Conservation (phyloP, 2,113 vertebrate genomes). For the Coturnix japonica region DNA sequence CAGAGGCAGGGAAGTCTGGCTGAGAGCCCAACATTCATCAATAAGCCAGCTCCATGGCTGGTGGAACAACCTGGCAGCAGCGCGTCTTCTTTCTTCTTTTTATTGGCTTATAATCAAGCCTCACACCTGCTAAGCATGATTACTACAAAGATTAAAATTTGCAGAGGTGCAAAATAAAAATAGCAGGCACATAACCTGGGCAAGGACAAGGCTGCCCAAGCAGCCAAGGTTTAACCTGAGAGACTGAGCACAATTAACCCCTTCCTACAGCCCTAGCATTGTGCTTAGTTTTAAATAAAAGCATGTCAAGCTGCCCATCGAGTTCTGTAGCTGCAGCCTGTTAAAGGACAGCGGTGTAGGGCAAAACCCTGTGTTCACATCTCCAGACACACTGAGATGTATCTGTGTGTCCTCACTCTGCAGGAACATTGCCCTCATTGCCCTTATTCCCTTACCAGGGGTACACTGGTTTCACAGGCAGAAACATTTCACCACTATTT, state of each 20-base stretch:
- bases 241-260: neutral
- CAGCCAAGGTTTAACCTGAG: neutral
- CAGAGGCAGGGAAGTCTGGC: conserved; percentile 42
- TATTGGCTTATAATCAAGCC: conserved; percentile 21
- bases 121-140: neutral
- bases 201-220: neutral
- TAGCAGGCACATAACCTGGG: neutral
- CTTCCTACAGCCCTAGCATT: neutral
- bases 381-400: neutral
- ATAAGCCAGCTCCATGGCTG: conserved; percentile 5
- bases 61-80: conserved; percentile 13
- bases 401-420: neutral
- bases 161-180: conserved; percentile 32
- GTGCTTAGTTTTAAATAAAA: neutral
- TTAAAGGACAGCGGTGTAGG: rapidly evolving
- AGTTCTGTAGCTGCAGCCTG: neutral
- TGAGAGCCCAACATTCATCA: neutral
- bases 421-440: rapidly evolving
- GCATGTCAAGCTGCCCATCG: neutral
- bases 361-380: neutral
- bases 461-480: neutral
- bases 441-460: neutral
- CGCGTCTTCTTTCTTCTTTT: neutral
- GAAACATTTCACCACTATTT: neutral
- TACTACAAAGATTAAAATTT: conserved; percentile 5